These are phyloP conservation scores for Pantherophis vulpinus DNA, from an alignment of 2,797 vertebrate species.

Conservation along the genomic window DNA sequence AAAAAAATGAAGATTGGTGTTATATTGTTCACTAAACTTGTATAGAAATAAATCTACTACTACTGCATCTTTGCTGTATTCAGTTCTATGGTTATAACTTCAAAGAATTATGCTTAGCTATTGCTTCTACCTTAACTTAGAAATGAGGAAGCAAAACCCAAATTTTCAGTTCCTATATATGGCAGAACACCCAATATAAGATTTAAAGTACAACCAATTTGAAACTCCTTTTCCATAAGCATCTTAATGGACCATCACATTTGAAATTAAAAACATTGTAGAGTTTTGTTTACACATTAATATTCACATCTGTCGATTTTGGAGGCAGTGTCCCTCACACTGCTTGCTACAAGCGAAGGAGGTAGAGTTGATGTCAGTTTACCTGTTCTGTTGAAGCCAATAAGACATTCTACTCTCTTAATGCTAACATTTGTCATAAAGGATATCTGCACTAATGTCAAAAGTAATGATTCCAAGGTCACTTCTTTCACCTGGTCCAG, in stretches of 20 bases:
- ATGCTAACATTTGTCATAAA: constrained; percentile 65
- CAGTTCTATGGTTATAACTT: not conserved
- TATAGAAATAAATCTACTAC: not conserved
- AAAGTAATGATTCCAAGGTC: constrained; percentile 95
- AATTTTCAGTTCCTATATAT: not conserved
- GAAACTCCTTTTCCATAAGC: not conserved
- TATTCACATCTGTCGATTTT: not conserved
- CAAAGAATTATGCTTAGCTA: not conserved
- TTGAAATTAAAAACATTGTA: not conserved
- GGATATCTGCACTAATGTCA: constrained; percentile 96
- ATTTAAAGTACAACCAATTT: not conserved
- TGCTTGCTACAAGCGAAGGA: not conserved
- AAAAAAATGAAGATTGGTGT: not conserved
- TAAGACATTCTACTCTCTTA: not conserved
- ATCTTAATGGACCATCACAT: not conserved
- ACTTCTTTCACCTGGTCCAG: constrained; percentile 92
- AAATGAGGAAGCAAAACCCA: not conserved
- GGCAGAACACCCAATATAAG: not conserved
- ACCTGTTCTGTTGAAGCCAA: not conserved
- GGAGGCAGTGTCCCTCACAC: not conserved
- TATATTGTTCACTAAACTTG: not conserved
- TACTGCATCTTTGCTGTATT: not conserved
- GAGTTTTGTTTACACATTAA: not conserved
- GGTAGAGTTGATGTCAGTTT: not conserved
- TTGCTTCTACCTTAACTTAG: not conserved